Percentiles rank a stretch among this genome's conserved stretches.
Evolutionary conservation across 2,888 invertebrate genomes (phyloP).

Genomic region (Drosophila crucigera): DNA sequence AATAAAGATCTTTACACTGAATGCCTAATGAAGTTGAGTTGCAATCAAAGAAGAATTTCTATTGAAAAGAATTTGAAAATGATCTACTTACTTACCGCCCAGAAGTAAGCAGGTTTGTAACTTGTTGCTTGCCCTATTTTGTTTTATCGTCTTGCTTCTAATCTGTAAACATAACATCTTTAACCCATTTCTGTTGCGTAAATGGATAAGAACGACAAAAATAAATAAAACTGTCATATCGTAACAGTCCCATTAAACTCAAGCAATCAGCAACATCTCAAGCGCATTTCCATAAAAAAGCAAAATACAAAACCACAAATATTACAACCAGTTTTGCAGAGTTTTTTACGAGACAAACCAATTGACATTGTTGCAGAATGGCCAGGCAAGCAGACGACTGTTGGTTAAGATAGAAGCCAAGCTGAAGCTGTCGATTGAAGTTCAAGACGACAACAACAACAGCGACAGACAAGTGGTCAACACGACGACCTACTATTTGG

Average conservation of each 20-base stretch:
- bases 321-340: constrained; percentile 44
- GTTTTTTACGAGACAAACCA: constrained; percentile 43
- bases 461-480: constrained; percentile 22
- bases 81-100: constrained; percentile 55
- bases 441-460: constrained; percentile 25
- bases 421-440: constrained; percentile 25
- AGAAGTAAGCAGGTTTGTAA: constrained; percentile 25
- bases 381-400: constrained; percentile 3
- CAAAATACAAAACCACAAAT: not conserved
- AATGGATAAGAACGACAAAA: constrained; percentile 31
- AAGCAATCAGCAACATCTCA: constrained; percentile 21
- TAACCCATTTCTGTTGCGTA: constrained; percentile 12
- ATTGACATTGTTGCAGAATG: constrained; percentile 41
- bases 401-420: constrained; percentile 14
- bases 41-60: constrained; percentile 49
- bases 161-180: constrained; percentile 21
- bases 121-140: not conserved
- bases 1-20: constrained; percentile 62
- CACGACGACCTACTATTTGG: constrained; percentile 51
- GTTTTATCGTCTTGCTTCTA: constrained; percentile 1
- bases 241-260: constrained; percentile 21
- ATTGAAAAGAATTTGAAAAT: constrained; percentile 36
- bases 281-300: constrained; percentile 26
- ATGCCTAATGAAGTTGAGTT: constrained; percentile 54
- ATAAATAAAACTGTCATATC: constrained; percentile 26